Conservation (phyloP, 2,113 vertebrate species). For the Pluvianellus socialis region DNA sequence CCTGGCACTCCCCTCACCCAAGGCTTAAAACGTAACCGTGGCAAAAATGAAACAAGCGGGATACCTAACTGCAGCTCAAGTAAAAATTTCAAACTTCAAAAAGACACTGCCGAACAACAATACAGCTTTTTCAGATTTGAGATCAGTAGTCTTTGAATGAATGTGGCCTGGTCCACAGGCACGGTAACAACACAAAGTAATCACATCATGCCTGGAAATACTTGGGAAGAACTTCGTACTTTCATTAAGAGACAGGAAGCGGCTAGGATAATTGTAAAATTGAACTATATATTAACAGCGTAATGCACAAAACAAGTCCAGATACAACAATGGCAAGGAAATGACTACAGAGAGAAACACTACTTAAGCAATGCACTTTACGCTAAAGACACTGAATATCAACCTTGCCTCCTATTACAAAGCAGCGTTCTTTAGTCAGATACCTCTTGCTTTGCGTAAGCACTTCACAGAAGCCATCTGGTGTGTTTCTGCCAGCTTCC, state of each 20-base stretch:
- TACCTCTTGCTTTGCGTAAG: background rate
- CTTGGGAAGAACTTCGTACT: background rate
- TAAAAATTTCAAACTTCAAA: background rate
- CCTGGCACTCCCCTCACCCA: background rate
- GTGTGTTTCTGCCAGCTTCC: background rate
- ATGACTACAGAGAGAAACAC: background rate
- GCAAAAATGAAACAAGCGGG: background rate
- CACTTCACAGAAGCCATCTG: background rate
- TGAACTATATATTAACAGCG: background rate
- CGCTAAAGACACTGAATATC: background rate
- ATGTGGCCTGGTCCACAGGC: background rate
- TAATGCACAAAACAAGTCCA: background rate
- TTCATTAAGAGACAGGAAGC: background rate
- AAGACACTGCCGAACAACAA: background rate
- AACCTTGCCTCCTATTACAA: background rate
- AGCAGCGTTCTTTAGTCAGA: background rate
- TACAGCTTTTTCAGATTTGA: background rate
- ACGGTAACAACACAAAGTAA: background rate
- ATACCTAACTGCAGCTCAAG: background rate
- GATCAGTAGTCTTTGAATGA: background rate
- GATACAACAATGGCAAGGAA: background rate
- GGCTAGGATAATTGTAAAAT: background rate
- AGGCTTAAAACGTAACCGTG: background rate
- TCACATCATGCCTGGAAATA: background rate
- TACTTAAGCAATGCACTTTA: background rate